phyloP scores from a whole-genome alignment of 2,113 vertebrate genomes.

The Gadus macrocephalus region DNA sequence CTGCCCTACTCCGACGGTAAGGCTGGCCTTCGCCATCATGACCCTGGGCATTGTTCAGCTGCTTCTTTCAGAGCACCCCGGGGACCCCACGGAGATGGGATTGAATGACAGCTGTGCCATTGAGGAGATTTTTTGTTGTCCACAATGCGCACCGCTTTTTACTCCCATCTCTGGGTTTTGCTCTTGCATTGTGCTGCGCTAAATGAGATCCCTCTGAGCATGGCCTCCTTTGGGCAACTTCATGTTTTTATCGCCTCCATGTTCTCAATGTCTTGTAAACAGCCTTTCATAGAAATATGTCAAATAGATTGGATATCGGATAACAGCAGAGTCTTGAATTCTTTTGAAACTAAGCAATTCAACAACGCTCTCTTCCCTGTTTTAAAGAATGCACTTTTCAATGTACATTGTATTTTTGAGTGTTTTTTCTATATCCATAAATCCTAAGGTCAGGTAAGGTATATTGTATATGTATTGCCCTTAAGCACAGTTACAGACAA shows the following conservation, averaged over 20 bases:
- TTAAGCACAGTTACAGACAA: no score
- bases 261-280: conserved; percentile 1
- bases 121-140: conserved; percentile 12
- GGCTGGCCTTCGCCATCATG: not conserved
- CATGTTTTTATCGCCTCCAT: not conserved
- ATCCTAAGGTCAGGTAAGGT: no score
- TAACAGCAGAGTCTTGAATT: not conserved
- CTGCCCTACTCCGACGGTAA: conserved; percentile 91
- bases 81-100: conserved; percentile 18
- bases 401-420: no score
- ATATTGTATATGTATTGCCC: no score
- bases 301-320: conserved; percentile 12
- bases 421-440: no score
- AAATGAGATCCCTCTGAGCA: conserved; percentile 34
- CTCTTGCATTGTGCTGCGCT: conserved; percentile 30
- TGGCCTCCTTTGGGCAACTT: conserved; percentile 2
- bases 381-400: no score
- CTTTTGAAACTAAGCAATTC: not conserved
- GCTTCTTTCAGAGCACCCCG: conserved; percentile 10
- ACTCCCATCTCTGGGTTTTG: conserved; percentile 12
- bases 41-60: not conserved
- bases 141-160: conserved; percentile 27
- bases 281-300: conserved; percentile 26
- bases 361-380: no score
- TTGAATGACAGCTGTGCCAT: conserved; percentile 48